Base-by-base conservation (phyloP, 2,888 invertebrate species). In the Leptarthrus brevirostris region DNA sequence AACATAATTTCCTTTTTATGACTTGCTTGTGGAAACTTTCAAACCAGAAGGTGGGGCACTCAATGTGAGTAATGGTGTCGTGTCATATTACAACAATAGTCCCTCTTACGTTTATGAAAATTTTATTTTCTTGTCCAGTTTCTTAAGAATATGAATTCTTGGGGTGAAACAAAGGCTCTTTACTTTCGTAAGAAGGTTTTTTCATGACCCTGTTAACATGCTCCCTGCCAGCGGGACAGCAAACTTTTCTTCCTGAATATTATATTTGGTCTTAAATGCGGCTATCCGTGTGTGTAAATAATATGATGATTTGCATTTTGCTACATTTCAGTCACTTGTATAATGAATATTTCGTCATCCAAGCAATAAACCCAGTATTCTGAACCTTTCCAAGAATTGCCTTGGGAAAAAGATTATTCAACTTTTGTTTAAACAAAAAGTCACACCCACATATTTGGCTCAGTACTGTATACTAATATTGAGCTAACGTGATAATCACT, bases 281-380 rank as follows among this genome's bases (percentile, higher is more conserved):
- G n/a, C 18, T 6, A 26, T 14, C 40, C 61, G 61, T 61, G 40
- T 61, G 61, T 22, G 40, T 44, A 61, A 61, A 61, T 61, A 40
- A 61, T 36, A 40, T 61, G 61, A 61, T 34, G 40, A 61, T 61
- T 61, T 61, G 61, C 61, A 61, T 40, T 61, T 36, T 5, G 18
- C 40, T 24, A 16, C 14, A 6, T 47, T n/a, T n/a, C n/a, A n/a
- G 47, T 47, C 12, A 47, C 14, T 47, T 47, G 47, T 30, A 8
- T 6, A 8, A 6, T 30, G 4, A 30, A 30, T 30, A 6, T 30
- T 30, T 30, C 8, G 30, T 30, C 30, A 30, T 30, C 5, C 30
- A 30, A 30, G 5, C 30, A 30, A 8, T 4, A 30, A 4, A 6
- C 5, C 4, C 30, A 0, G 30, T 4, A 4, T 30, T 6, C 30